Percentiles rank a stretch among this genome's conserved stretches.
Evolutionary conservation across 2,888 invertebrate species (phyloP).

Genomic region (Cactoblastis cactorum): DNA sequence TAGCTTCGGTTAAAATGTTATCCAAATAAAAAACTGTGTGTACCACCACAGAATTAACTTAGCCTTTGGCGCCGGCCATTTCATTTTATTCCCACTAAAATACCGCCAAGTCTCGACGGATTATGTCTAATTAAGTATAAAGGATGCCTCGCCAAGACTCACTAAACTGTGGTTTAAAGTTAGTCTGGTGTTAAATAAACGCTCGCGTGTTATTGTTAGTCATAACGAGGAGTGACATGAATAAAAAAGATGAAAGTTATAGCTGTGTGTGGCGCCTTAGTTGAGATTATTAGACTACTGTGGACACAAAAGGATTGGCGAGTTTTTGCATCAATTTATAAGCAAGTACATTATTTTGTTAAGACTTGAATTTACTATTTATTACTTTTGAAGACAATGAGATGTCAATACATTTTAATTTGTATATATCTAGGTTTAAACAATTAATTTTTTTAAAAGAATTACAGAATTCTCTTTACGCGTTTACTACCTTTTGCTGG

Average conservation of each 20-base stretch:
- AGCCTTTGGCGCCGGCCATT: slow-evolving; percentile 22
- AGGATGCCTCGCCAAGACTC: slow-evolving; percentile 18
- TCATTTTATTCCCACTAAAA: slow-evolving; percentile 22
- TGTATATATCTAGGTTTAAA: too few relatives aligned
- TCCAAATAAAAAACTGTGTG: too few relatives aligned
- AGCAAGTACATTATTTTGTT: too few relatives aligned
- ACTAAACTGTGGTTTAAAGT: slow-evolving; percentile 13
- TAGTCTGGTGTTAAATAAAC: slow-evolving; percentile 7
- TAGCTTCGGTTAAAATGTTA: too few relatives aligned
- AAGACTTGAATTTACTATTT: too few relatives aligned
- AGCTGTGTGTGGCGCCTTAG: not conserved
- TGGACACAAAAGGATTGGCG: too few relatives aligned
- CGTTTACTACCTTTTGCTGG: too few relatives aligned
- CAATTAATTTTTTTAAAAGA: too few relatives aligned
- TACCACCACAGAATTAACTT: slow-evolving; percentile 18
- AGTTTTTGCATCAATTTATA: too few relatives aligned
- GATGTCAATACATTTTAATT: too few relatives aligned
- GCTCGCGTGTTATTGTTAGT: not conserved
- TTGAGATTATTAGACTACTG: not conserved
- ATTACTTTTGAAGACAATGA: too few relatives aligned
- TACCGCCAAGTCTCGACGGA: slow-evolving; percentile 22
- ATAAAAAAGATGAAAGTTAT: not conserved
- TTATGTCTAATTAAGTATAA: slow-evolving; percentile 23
- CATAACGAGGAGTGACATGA: slow-evolving; percentile 1
- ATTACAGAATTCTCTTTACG: too few relatives aligned